Evolutionary conservation across 1,140 invertebrate genomes (phyloP).

Genomic region (Halictus rubicundus): DNA sequence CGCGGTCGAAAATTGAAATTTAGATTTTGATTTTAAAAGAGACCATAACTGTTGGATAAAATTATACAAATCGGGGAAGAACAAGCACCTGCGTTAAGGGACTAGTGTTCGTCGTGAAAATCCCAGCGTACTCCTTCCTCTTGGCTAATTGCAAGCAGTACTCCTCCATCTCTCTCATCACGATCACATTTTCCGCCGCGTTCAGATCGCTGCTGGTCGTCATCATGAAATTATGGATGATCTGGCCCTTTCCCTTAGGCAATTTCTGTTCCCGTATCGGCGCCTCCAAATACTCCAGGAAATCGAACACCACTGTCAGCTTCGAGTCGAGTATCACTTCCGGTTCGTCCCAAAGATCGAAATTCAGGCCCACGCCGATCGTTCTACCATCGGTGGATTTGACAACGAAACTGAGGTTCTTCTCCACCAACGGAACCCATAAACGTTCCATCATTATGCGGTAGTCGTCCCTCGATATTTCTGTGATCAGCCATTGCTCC

Average conservation of each 20-base stretch:
- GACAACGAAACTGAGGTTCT: constrained; percentile 87
- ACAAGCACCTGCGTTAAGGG: constrained; percentile 88
- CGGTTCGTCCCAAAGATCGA: constrained; percentile 90
- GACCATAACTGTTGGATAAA: no score
- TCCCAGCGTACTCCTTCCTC: constrained; percentile 84
- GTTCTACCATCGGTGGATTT: constrained; percentile 76
- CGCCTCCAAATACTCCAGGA: constrained; percentile 88
- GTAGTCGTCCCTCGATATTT: constrained; percentile 85
- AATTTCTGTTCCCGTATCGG: constrained; percentile 85
- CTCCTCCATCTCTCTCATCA: constrained; percentile 89
- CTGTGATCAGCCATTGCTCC: constrained; percentile 87
- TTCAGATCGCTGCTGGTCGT: constrained; percentile 84
- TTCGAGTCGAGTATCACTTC: constrained; percentile 85
- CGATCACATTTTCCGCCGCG: constrained; percentile 87
- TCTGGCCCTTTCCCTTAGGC: constrained; percentile 85
- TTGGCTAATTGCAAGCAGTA: constrained; percentile 86
- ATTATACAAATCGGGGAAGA: no score
- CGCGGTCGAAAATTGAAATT: no score
- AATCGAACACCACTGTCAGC: constrained; percentile 87
- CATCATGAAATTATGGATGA: constrained; percentile 94
- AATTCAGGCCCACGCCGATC: constrained; percentile 87
- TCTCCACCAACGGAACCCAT: constrained; percentile 85
- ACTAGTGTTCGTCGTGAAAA: constrained; percentile 93
- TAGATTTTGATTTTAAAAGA: no score
- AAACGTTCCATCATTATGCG: constrained; percentile 83